Conservation (phyloP, 2,113 vertebrate genomes). For the Semnopithecus entellus region DNA sequence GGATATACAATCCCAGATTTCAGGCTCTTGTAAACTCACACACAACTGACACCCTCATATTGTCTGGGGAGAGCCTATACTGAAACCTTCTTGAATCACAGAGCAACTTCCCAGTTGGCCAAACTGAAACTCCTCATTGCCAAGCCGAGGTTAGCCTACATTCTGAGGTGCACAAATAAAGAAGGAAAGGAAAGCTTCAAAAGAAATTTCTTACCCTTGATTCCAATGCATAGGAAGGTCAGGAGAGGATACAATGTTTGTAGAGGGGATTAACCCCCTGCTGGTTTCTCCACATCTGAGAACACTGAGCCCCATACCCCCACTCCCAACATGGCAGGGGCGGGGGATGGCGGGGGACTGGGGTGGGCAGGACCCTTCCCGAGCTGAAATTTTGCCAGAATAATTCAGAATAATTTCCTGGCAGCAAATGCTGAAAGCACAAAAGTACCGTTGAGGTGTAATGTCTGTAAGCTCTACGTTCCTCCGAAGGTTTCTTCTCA, state of each 20-base stretch:
- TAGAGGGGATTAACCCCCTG: constrained; percentile 84
- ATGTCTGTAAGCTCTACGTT: constrained; percentile 62
- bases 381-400: constrained; percentile 76
- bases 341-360: too few relatives aligned
- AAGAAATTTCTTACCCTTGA: constrained; percentile 78
- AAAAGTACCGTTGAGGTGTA: constrained; percentile 59
- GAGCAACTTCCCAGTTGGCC: background rate
- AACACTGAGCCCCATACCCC: constrained; percentile 64
- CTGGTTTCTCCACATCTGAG: constrained; percentile 71
- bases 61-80: background rate
- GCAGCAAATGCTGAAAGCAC: constrained; percentile 44
- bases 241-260: constrained; percentile 84
- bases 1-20: constrained; percentile 4
- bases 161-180: constrained; percentile 53
- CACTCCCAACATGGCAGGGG: background rate
- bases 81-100: background rate
- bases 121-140: constrained; percentile 61
- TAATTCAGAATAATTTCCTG: constrained; percentile 75
- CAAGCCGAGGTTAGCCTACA: constrained; percentile 70
- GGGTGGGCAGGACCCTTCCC: constrained; percentile 55
- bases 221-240: constrained; percentile 75
- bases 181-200: constrained; percentile 78
- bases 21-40: background rate
- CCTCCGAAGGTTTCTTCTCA: constrained; percentile 23
- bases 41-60: background rate